Conservation (phyloP, 1,140 invertebrate species). For the Micrasema minimum region DNA sequence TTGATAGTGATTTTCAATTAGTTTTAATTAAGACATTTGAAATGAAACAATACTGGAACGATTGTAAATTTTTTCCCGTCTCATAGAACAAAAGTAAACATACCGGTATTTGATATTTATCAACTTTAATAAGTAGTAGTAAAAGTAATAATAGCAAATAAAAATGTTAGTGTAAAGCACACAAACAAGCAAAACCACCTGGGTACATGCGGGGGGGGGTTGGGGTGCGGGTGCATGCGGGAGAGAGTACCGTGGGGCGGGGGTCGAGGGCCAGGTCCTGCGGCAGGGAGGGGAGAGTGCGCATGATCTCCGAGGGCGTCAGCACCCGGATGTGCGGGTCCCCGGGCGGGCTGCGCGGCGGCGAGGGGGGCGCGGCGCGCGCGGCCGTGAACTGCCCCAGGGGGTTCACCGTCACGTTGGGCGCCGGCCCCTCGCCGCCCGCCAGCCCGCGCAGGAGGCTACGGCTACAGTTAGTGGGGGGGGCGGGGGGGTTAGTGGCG, state of each 20-base stretch:
- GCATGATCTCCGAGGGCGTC: slow-evolving; percentile 87
- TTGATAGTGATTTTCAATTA: no score
- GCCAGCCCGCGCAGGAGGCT: slow-evolving; percentile 45
- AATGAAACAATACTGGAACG: no score
- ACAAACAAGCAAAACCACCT: no score
- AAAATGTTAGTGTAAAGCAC: no score
- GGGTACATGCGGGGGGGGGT: slow-evolving; percentile 24
- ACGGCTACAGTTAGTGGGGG: slow-evolving; percentile 57
- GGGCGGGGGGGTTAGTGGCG: slow-evolving; percentile 54
- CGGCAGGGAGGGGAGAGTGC: slow-evolving; percentile 82
- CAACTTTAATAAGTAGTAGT: no score
- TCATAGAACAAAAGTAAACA: no score
- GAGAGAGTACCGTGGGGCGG: slow-evolving; percentile 68
- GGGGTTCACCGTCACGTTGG: slow-evolving; percentile 71
- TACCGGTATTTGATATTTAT: no score
- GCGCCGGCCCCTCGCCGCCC: slow-evolving; percentile 59
- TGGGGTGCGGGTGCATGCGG: slow-evolving; percentile 70
- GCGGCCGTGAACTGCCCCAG: slow-evolving; percentile 56
- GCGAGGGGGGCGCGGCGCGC: slow-evolving; percentile 47
- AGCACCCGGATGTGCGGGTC: slow-evolving; percentile 86
- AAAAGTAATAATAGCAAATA: no score
- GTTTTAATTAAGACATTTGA: no score
- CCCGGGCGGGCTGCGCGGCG: slow-evolving; percentile 57
- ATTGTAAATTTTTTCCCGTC: no score
- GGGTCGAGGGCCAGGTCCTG: slow-evolving; percentile 65